Evolutionary conservation across 2,113 vertebrate species (phyloP), one percentile per base, ranked within the genome.

Genomic region (Setophaga coronata): DNA sequence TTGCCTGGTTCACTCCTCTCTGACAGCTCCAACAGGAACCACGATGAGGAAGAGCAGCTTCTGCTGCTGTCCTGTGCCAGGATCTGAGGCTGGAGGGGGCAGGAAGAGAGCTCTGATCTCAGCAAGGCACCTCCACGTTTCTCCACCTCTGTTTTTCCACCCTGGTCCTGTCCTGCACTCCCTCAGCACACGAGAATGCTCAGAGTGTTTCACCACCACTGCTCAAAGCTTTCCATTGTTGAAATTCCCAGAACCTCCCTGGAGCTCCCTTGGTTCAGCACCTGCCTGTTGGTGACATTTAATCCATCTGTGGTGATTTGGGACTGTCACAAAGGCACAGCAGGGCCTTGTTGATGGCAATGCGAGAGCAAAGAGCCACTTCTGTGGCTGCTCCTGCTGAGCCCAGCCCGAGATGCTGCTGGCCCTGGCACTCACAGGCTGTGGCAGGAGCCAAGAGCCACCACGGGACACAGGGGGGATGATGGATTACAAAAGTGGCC

Each of bases 301-400:
- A 3, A 8, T 18, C 62, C 12, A 0, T 4, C 58, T 4, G 34
- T 1, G 12, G 28, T 0, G 21, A 2, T 16, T 1, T 6, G 71
- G 79, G 11, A 3, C 21, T 5, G 21, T 4, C 71, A 11, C 5
- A 1, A 50, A 48, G 47, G 60, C 81, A 2, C 72, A 14, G 45
- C 66, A 17, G 57, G 66, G 18, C 18, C 0, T 1, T 6, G 17
- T 2, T 14, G 82, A 21, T 19, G 62, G 74, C 54, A 17, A 0
- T 0, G 25, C 1, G 0, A 20, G 53, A 48, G 21, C 79, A 25
- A 87, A 14, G 1, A 51, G n/a, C 73, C 38, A 0, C 18, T 48
- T 40, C 0, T 25, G 57, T 3, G 18, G 13, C 9, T 54, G n/a
- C 6, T 67, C 26, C 69, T 51, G 53, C 65, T 11, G 72, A 31